Evolutionary conservation across 2,113 vertebrate genomes (phyloP).

Genomic region (Dipodomys merriami): DNA sequence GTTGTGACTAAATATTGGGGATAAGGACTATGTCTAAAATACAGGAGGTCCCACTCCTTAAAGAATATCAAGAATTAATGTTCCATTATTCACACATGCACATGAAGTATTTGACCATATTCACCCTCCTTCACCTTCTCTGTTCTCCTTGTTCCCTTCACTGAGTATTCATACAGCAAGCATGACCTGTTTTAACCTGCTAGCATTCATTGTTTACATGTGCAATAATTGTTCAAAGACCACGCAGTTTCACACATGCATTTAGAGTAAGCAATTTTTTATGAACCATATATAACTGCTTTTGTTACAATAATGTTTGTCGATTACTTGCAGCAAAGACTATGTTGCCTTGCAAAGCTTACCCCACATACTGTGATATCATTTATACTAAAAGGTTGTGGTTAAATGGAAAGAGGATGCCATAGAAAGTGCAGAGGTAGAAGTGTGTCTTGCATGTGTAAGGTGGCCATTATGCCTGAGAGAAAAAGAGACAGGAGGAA

Average conservation of each 20-base stretch:
- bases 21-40: neutral
- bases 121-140: too few species aligned
- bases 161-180: too few species aligned
- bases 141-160: too few species aligned
- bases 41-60: neutral
- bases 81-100: too few species aligned
- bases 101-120: too few species aligned
- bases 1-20: neutral
- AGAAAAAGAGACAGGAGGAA: neutral
- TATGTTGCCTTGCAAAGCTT: neutral
- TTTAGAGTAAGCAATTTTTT: neutral
- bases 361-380: neutral
- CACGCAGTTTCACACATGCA: too few species aligned
- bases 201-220: too few species aligned
- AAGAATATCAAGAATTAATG: too few species aligned
- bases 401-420: neutral
- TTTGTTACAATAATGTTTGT: neutral
- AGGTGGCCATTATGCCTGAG: neutral
- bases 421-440: neutral
- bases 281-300: neutral
- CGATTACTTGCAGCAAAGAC: neutral
- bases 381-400: neutral
- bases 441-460: neutral
- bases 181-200: too few species aligned
- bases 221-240: too few species aligned